A percentile compares a stretch with the other conserved stretches of the same genome.
Conservation (phyloP, 2,113 vertebrate genomes). For the Gymnarchus niloticus region DNA sequence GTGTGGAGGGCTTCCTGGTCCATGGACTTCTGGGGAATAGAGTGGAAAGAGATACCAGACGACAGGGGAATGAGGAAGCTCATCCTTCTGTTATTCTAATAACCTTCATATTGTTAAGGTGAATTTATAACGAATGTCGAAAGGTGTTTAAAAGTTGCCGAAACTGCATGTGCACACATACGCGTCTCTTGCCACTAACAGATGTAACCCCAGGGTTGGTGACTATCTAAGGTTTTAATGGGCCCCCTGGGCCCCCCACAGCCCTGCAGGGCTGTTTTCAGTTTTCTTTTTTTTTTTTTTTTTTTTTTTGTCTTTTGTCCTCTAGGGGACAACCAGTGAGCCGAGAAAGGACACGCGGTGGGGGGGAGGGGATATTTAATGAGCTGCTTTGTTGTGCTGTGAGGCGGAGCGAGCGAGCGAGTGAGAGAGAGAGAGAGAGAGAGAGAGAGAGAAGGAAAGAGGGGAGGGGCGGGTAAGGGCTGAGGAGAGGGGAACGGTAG, state of each 20-base stretch:
- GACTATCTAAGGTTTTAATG: not conserved
- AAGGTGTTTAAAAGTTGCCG: not conserved
- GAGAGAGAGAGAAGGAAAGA: constrained; percentile 18
- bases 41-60: not conserved
- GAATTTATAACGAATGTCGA: no score
- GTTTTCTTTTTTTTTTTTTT: constrained; percentile 11
- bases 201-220: not conserved
- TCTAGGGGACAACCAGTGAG: constrained; percentile 53
- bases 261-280: constrained; percentile 14
- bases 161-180: not conserved
- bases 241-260: not conserved
- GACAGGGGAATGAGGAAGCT: not conserved
- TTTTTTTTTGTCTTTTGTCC: constrained; percentile 22
- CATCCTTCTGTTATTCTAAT: not conserved
- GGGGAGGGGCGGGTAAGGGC: constrained; percentile 4
- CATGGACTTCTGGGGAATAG: not conserved
- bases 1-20: not conserved
- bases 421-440: constrained; percentile 25
- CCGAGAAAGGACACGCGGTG: constrained; percentile 26
- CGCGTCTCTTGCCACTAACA: not conserved
- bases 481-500: not conserved
- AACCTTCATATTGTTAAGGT: not conserved
- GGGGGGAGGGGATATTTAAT: constrained; percentile 49
- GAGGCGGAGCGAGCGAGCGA: constrained; percentile 47
- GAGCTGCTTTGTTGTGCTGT: constrained; percentile 54